Evolutionary conservation across 2,113 vertebrate genomes (phyloP), one percentile per base, ranked within the genome.

Genomic region (Pogonocichla stellata): DNA sequence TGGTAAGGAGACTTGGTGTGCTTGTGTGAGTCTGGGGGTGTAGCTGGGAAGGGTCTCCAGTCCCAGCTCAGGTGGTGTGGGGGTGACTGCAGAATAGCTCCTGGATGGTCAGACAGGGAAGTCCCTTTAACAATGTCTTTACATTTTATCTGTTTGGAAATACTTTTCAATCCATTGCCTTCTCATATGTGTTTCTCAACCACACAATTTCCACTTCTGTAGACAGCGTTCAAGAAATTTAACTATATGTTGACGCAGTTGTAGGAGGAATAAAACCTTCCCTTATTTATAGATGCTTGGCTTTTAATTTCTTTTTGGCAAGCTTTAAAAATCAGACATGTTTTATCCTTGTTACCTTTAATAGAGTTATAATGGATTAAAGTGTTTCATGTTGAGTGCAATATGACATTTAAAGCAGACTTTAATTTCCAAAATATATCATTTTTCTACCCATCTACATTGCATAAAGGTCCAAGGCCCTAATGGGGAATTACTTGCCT

Each of bases 231-330:
- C 8, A 72, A 80, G 71, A 95, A 90, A 85, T 90, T 80, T 87
- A 97, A 79, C 67, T 95, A 1, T 47, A 73, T 82, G 54, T 95
- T 94, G 66, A 77, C 79, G 86, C 77, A 25, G 8, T 60, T 95
- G 73, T 79, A 91, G 89, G 72, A 96, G 47, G 60, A 86, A 82
- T 95, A 89, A 95, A 97, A 92, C 4, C 33, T 92, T 85, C 17
- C 40, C 11, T 91, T 96, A 84, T 86, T 96, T 97, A 85, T 95
- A 95, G 86, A 70, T 38, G 7, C 62, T 96, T 92, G 86, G 62
- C 69, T 98, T 97, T 95, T 96, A 91, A 95, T 96, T 96, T 97
- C 78, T 93, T 54, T 69, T 86, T 96, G 57, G 74, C 83, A 97
- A 77, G 86, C 43, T 95, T 97, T 91, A 71, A 91, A 40, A 88